Percentiles rank a stretch among this genome's conserved stretches.
phyloP scores from a whole-genome alignment of 2,113 vertebrate genomes.

The Bos taurus region ARS-UCD2.0 NC_037342.1:34353501-34354000 shows the following conservation, averaged over 20 bases:
- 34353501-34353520: background rate
- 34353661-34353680: background rate
- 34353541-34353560: background rate
- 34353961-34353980: background rate
- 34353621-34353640: background rate
- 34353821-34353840: background rate
- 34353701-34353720: background rate
- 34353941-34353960: background rate
- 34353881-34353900: background rate
- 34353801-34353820: background rate
- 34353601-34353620: background rate
- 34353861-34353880: background rate
- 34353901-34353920: background rate
- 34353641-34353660: background rate
- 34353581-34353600: background rate
- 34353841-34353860: background rate
- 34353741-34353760: background rate
- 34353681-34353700: background rate
- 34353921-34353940: background rate
- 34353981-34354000: background rate
- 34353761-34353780: background rate
- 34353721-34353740: background rate
- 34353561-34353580: background rate
- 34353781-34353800: background rate
- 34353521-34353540: background rate